Evolutionary conservation across 2,888 invertebrate species (phyloP).

Genomic region (Siphlonurus alternatus): DNA sequence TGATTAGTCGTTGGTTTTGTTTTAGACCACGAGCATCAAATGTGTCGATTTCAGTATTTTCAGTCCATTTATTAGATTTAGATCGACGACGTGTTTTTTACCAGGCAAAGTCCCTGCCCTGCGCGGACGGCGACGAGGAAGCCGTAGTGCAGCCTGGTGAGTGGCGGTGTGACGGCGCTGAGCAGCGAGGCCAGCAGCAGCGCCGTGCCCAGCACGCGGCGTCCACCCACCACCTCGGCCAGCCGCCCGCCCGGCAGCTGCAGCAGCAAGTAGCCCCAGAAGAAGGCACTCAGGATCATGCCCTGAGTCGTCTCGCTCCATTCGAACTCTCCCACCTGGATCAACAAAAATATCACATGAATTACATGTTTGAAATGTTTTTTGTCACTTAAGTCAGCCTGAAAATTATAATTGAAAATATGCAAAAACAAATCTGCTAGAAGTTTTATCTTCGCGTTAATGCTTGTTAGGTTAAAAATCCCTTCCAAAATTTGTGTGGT

Average conservation of each 20-base stretch:
- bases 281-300: not conserved
- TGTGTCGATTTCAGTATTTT: too few relatives aligned
- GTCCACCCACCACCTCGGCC: not conserved
- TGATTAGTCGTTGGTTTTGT: too few relatives aligned
- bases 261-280: not conserved
- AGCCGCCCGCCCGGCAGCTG: not conserved
- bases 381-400: too few relatives aligned
- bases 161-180: slow-evolving; percentile 25
- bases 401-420: too few relatives aligned
- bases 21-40: too few relatives aligned
- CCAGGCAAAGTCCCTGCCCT: slow-evolving; percentile 27
- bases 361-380: too few relatives aligned
- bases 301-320: not conserved
- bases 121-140: slow-evolving; percentile 23
- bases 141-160: slow-evolving; percentile 20
- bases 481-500: too few relatives aligned
- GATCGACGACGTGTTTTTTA: slow-evolving; percentile 11
- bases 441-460: too few relatives aligned
- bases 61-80: too few relatives aligned
- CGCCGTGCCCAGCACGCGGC: not conserved
- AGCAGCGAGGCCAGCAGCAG: slow-evolving; percentile 24
- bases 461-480: too few relatives aligned
- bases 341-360: too few relatives aligned
- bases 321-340: not conserved
- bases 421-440: too few relatives aligned